A percentile compares a stretch with the other conserved stretches of the same genome.
These are phyloP conservation scores for Lepisosteus osseus DNA, from an alignment of 2,113 vertebrate genomes.

Conservation along the genomic window DNA sequence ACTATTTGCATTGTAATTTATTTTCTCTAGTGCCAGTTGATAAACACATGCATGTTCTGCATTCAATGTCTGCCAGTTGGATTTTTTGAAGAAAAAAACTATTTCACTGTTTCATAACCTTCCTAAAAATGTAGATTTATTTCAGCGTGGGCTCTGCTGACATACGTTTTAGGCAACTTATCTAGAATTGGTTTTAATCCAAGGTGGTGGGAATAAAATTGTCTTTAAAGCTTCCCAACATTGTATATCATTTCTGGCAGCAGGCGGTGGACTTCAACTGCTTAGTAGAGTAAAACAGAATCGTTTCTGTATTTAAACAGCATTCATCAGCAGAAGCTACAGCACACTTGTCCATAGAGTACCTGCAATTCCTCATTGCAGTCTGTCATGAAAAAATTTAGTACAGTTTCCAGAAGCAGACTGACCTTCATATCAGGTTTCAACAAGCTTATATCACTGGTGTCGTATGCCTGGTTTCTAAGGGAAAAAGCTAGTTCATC, in stretches of 20 bases:
- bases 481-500: slow-evolving; percentile 1
- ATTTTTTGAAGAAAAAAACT: too few relatives aligned
- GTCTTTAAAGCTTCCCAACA: not conserved
- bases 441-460: not conserved
- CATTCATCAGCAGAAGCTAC: slow-evolving; percentile 8
- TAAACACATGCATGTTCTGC: too few relatives aligned
- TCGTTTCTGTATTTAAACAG: not conserved
- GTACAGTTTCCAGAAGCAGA: not conserved
- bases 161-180: too few relatives aligned
- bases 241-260: not conserved
- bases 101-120: too few relatives aligned
- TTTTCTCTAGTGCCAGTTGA: too few relatives aligned
- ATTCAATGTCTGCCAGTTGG: too few relatives aligned
- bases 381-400: not conserved
- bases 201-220: not conserved
- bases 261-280: not conserved
- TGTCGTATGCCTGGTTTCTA: not conserved
- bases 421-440: slow-evolving; percentile 13
- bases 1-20: too few relatives aligned
- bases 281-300: slow-evolving; percentile 6
- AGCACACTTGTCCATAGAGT: not conserved
- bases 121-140: too few relatives aligned
- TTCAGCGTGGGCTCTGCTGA: too few relatives aligned
- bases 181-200: too few relatives aligned
- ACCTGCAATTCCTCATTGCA: not conserved